Conservation (phyloP, 2,113 vertebrate species). For the Oplegnathus fasciatus region DNA sequence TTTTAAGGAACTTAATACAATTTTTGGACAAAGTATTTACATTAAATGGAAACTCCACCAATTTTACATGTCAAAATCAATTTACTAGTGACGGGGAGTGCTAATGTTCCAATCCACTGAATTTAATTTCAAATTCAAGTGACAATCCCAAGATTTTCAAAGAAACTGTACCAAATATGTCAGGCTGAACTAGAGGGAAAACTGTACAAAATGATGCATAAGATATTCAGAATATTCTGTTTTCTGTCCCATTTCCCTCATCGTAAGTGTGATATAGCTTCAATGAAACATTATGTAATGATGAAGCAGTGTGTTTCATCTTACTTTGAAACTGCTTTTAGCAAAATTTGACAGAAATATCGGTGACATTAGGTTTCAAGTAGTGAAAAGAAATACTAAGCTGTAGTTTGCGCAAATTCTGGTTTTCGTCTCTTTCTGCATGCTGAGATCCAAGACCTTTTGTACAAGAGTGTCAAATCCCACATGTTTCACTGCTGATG, state of each 20-base stretch:
- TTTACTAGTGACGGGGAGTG: neutral
- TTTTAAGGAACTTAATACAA: neutral
- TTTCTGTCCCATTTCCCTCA: neutral
- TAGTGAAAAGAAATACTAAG: slow-evolving; percentile 1
- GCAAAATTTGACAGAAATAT: slow-evolving; percentile 8
- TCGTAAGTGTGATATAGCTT: neutral
- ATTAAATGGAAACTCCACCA: neutral
- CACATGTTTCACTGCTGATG: slow-evolving; percentile 41
- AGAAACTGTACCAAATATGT: neutral
- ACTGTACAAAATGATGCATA: neutral
- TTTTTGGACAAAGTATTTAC: neutral
- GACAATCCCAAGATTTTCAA: neutral
- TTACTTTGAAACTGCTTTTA: neutral
- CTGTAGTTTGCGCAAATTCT: slow-evolving; percentile 15
- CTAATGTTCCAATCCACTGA: neutral
- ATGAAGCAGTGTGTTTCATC: neutral
- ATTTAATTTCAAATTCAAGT: neutral
- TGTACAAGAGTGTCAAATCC: slow-evolving; percentile 38
- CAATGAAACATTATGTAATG: neutral
- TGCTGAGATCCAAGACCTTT: slow-evolving; percentile 45
- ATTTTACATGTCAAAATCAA: neutral
- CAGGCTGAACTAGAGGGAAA: neutral
- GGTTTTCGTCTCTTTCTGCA: slow-evolving; percentile 14
- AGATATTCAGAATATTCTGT: neutral
- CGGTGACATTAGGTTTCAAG: neutral